These are phyloP conservation scores for Drosophila virilis DNA, from an alignment of 1,140 invertebrate species.

Conservation along the genomic window DNA sequence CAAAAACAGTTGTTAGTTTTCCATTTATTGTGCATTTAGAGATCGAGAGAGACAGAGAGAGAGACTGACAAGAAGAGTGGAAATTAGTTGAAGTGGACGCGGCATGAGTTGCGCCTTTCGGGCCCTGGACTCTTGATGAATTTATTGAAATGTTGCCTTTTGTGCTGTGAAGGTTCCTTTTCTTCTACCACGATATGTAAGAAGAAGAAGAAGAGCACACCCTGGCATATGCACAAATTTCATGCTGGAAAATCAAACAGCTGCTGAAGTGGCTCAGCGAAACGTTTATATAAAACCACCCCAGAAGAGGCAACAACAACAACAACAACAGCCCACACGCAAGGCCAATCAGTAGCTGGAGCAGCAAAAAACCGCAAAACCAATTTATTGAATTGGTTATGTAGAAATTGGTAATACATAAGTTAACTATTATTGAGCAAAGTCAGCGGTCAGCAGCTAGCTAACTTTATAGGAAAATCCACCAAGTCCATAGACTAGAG, in stretches of 20 bases:
- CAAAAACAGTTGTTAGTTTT: conserved; percentile 80
- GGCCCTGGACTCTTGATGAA: conserved; percentile 50
- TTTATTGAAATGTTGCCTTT: conserved; percentile 77
- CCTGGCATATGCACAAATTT: conserved; percentile 69
- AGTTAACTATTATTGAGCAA: neutral
- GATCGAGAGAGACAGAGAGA: neutral
- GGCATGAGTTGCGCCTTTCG: conserved; percentile 48
- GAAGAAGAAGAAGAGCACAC: neutral
- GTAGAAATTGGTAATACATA: neutral
- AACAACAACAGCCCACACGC: conserved; percentile 19
- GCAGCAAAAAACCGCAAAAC: conserved; percentile 21
- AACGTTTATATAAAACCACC: conserved; percentile 8
- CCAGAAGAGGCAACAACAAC: neutral
- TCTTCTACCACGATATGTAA: neutral
- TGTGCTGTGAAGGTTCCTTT: conserved; percentile 24
- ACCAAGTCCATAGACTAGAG: no score
- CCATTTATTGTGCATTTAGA: conserved; percentile 77
- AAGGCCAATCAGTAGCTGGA: conserved; percentile 30
- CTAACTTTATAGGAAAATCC: no score
- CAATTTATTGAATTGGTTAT: neutral
- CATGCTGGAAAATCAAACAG: conserved; percentile 69
- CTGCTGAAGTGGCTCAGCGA: conserved; percentile 47
- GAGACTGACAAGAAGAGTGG: neutral
- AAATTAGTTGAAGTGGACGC: conserved; percentile 76
- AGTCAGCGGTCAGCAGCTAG: no score